These are phyloP conservation scores for Pachypsylla venusta DNA, from an alignment of 1,140 invertebrate species.

Conservation along the genomic window DNA sequence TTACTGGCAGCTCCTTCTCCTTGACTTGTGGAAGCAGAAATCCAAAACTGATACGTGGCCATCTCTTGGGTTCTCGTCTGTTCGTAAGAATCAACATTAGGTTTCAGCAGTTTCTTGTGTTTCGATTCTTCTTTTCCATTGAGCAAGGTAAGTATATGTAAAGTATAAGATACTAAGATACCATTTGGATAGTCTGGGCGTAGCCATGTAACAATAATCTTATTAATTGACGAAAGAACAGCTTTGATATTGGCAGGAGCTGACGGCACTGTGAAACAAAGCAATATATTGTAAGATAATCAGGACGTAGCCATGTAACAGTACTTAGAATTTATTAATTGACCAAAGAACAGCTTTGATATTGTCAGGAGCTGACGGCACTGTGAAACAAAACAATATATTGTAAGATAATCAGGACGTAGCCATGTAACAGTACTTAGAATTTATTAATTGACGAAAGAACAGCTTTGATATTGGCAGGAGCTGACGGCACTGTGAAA, in stretches of 20 bases:
- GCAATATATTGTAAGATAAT: no score
- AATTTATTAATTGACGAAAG: conserved; percentile 62
- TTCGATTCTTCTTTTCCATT: no score
- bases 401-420: conserved; percentile 49
- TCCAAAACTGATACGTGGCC: conserved; percentile 63
- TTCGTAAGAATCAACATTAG: conserved; percentile 49
- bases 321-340: conserved; percentile 65
- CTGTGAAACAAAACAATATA: no score
- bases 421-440: conserved; percentile 81
- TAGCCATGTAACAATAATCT: conserved; percentile 77
- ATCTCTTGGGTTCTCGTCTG: conserved; percentile 52
- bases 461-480: conserved; percentile 74
- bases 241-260: conserved; percentile 77
- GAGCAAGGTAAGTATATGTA: no score
- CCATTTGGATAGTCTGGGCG: conserved; percentile 59
- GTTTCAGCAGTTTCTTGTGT: conserved; percentile 48
- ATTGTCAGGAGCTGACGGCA: conserved; percentile 68
- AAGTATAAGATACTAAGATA: conserved; percentile 57
- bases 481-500: conserved; percentile 68
- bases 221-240: conserved; percentile 60
- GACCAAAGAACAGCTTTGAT: conserved; percentile 78
- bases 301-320: conserved; percentile 70
- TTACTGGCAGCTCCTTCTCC: conserved; percentile 64
- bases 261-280: conserved; percentile 68
- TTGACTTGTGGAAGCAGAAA: conserved; percentile 60